Base-by-base conservation (phyloP, 2,797 vertebrate species). In the Margarornis squamiger region DNA sequence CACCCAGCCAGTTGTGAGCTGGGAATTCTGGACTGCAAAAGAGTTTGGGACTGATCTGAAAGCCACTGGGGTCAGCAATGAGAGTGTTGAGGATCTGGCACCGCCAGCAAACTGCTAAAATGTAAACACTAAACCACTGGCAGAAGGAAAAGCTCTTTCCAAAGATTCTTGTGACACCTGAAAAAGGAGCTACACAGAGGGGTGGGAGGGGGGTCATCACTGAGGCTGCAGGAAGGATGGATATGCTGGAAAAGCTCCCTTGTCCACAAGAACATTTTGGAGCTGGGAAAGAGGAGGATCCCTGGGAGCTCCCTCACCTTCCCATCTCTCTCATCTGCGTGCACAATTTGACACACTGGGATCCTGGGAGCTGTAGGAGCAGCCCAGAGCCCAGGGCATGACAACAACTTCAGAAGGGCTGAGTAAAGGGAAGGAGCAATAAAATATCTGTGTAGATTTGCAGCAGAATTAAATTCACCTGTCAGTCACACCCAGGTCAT, bases 141-240 rank as follows among this genome's bases (percentile, higher is more conserved):
- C 14, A 14, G 14, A 73, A 59, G 38, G 9, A 90, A 83, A 52
- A 49, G 14, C 10, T 27, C 21, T 49, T 90, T 54, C 48, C 57
- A 59, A 41, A 71, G 48, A 26, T 6, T 12, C 0, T 8, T 0
- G 2, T 21, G 32, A n/a, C 6, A 14, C 57, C n/a, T 46, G 41
- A 10, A 66, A 32, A 41, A 58, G 30, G 4, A 48, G 30, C 41
- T 26, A 5, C 1, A 1, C 10, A 32, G 46, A 0, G 0, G 12
- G 14, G 45, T 9, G 2, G 72, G 41, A 36, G 9, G 10, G 10
- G 18, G 52, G 6, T 34, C 45, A 32, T 7, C 38, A 20, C 48
- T 48, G 38, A 57, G 34, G 7, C 12, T 19, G 8, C 54, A 70
- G 51, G 10, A 23, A 12, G 55, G 62, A 9, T 23, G 52, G 36